These are phyloP conservation scores for Pachypeltis micranthus DNA, from an alignment of 1,140 invertebrate genomes.

Conservation along the genomic window DNA sequence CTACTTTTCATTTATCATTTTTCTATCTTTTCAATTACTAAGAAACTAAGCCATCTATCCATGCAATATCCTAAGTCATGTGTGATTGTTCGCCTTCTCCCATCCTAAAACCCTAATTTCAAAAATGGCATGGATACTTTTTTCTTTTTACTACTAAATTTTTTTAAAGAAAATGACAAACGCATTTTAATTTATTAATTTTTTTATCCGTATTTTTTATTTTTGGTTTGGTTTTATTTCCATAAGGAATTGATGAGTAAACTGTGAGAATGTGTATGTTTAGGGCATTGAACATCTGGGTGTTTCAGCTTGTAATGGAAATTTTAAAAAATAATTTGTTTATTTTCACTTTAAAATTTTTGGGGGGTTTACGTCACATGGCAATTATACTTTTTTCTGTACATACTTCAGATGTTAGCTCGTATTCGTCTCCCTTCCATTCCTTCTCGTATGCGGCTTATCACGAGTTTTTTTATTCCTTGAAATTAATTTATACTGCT, in stretches of 20 bases:
- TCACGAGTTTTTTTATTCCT: too few relatives aligned
- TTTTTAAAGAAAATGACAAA: background rate
- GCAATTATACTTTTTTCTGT: too few relatives aligned
- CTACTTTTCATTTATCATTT: constrained; percentile 8
- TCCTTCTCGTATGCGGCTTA: too few relatives aligned
- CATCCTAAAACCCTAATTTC: constrained; percentile 16
- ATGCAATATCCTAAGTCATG: constrained; percentile 24
- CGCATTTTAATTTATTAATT: background rate
- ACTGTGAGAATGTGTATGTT: constrained; percentile 20
- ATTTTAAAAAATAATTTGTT: background rate
- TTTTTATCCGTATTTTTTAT: constrained; percentile 7
- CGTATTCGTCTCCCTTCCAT: too few relatives aligned
- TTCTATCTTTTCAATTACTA: background rate
- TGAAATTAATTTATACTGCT: too few relatives aligned
- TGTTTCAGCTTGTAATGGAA: background rate
- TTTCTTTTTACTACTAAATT: constrained; percentile 12
- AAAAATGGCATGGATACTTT: constrained; percentile 26
- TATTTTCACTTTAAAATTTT: background rate
- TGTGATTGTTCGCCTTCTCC: constrained; percentile 25
- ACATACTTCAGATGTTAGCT: too few relatives aligned
- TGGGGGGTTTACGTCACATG: too few relatives aligned
- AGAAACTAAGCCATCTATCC: constrained; percentile 12
- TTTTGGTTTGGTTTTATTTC: constrained; percentile 11
- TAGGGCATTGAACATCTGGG: constrained; percentile 20
- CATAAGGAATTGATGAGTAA: constrained; percentile 15